Evolutionary conservation across 2,113 vertebrate genomes (phyloP).

Genomic region (Turnix velox): DNA sequence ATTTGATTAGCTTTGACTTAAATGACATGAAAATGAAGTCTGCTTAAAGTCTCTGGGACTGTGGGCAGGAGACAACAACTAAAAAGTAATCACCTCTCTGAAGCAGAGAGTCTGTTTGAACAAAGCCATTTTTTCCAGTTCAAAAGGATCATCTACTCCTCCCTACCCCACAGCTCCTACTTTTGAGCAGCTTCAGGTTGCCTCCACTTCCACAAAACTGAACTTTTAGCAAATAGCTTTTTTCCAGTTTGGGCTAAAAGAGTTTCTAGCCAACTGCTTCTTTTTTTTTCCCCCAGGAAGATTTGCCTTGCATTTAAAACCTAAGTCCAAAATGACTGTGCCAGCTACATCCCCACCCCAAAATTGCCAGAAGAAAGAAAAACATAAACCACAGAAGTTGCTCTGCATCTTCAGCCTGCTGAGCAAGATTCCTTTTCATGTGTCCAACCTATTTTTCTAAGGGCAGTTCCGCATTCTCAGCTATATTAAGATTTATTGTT

Average conservation of each 20-base stretch:
- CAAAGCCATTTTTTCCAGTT: not conserved
- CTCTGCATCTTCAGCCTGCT: conserved; percentile 56
- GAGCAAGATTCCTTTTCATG: conserved; percentile 67
- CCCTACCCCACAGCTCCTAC: not conserved
- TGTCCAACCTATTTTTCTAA: conserved; percentile 53
- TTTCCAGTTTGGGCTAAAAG: not conserved
- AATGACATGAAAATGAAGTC: too few species aligned
- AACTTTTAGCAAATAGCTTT: not conserved
- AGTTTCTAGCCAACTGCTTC: not conserved
- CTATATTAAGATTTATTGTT: conserved; percentile 56
- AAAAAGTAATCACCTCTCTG: not conserved
- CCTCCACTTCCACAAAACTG: not conserved
- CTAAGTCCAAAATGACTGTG: not conserved
- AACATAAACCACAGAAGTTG: conserved; percentile 45
- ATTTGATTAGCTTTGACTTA: conserved; percentile 32
- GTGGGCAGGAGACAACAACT: not conserved
- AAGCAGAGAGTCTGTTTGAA: not conserved
- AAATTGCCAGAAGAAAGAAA: conserved; percentile 46
- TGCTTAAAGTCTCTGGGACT: not conserved
- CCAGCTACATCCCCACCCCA: conserved; percentile 56
- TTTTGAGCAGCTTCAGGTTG: not conserved
- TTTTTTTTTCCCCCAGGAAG: not conserved
- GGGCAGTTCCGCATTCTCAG: conserved; percentile 73
- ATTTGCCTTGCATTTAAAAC: not conserved
- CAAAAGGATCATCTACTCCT: not conserved